These are phyloP conservation scores for Andrena dorsata DNA, from an alignment of 2,888 invertebrate species.

Conservation along the genomic window DNA sequence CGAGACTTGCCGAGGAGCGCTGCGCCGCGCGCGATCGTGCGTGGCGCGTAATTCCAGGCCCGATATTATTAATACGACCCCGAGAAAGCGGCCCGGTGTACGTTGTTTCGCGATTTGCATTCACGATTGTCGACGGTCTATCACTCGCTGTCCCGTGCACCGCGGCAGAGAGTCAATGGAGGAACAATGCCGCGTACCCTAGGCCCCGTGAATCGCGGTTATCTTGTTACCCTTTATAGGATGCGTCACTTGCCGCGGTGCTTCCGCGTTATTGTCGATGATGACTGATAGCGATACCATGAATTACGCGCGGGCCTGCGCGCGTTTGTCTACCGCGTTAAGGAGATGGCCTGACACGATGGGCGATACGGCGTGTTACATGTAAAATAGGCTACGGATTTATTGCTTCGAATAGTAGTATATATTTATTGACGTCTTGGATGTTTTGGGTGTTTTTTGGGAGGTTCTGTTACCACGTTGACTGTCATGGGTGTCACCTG, in stretches of 20 bases:
- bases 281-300: slow-evolving; percentile 47
- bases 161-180: slow-evolving; percentile 21
- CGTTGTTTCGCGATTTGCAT: slow-evolving; percentile 60
- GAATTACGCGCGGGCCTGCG: slow-evolving; percentile 42
- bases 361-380: slow-evolving; percentile 22
- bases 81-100: slow-evolving; percentile 6
- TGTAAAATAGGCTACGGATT: slow-evolving; percentile 32
- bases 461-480: too few species aligned
- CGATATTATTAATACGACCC: slow-evolving; percentile 63
- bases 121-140: slow-evolving; percentile 41
- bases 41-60: slow-evolving; percentile 60
- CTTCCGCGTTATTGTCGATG: slow-evolving; percentile 59
- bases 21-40: slow-evolving; percentile 64
- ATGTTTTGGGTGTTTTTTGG: too few species aligned
- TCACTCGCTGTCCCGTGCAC: slow-evolving; percentile 22
- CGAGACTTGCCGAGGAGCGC: slow-evolving; percentile 58
- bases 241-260: slow-evolving; percentile 45
- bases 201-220: slow-evolving; percentile 33
- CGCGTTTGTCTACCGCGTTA: slow-evolving; percentile 27
- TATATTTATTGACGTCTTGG: too few species aligned
- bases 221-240: slow-evolving; percentile 50
- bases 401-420: slow-evolving; percentile 9
- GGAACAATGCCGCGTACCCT: slow-evolving; percentile 46
- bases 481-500: too few species aligned
- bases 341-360: slow-evolving; percentile 38